A percentile compares a stretch with the other conserved stretches of the same genome.
Evolutionary conservation across 2,797 vertebrate genomes (phyloP).

Genomic region (Argentina silus): DNA sequence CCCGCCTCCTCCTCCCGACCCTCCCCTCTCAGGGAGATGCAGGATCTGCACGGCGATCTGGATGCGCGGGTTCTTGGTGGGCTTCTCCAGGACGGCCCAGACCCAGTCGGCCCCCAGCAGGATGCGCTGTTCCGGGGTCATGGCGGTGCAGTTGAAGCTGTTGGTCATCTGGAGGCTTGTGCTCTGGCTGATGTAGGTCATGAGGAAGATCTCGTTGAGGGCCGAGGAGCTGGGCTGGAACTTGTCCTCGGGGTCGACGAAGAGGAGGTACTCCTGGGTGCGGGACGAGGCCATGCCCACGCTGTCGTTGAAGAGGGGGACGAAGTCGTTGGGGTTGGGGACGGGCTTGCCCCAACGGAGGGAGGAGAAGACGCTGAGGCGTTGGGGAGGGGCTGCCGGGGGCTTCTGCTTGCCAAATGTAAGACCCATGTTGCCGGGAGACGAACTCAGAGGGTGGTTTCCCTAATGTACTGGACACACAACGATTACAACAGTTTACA

Average conservation of each 20-base stretch:
- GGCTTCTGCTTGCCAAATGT: conserved; percentile 11
- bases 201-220: conserved; percentile 77
- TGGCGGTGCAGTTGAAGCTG: conserved; percentile 74
- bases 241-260: conserved; percentile 74
- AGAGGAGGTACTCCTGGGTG: conserved; percentile 75
- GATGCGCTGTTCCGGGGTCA: conserved; percentile 74
- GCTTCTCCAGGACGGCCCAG: conserved; percentile 73
- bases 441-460: conserved; percentile 56
- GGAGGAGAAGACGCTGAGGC: conserved; percentile 56
- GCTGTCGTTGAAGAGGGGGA: conserved; percentile 69
- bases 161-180: conserved; percentile 60
- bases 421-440: conserved; percentile 13
- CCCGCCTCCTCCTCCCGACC: too few relatives aligned
- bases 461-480: conserved; percentile 65
- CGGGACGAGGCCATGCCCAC: conserved; percentile 63
- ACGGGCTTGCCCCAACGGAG: conserved; percentile 40
- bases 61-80: conserved; percentile 70
- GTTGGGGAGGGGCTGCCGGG: background rate
- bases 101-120: conserved; percentile 80
- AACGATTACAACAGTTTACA: background rate
- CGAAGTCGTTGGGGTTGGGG: conserved; percentile 53
- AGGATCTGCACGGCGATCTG: conserved; percentile 77
- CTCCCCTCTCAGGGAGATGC: conserved; percentile 47
- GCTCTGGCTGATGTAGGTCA: conserved; percentile 78
- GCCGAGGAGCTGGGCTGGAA: conserved; percentile 60